Base-by-base conservation (phyloP, 2,113 vertebrate species). In the Lamprologus sp. region DNA sequence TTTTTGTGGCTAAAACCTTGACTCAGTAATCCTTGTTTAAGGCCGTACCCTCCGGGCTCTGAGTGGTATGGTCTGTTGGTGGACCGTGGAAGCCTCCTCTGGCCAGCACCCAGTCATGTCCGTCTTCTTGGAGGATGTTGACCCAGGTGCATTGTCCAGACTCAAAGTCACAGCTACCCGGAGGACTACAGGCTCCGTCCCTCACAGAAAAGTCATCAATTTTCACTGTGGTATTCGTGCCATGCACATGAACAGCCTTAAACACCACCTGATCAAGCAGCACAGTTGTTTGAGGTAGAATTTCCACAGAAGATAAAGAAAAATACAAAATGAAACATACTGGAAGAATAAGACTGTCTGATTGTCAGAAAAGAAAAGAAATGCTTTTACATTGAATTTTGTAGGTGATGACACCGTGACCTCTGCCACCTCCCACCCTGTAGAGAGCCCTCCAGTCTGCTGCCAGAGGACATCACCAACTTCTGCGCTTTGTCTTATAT, bases 161-260 rank as follows among this genome's bases (percentile, higher is more conserved):
- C 87, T 96, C 96, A 93, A 97, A 97, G 92, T 96, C 96, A 91
- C 96, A 97, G 90, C 89, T 95, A 63, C 91, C 96, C 19, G 83
- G 53, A 40, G 92, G 89, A 85, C 51, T 45, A 82, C 96, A 97
- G 14, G 92, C 90, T 53, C 94, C 93, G 1, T 37, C 77, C 21
- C 77, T 94, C 79, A 95, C 9, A 37, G 95, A 96, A 58, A 96
- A 83, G 60, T 97, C 96, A 87, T 97, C 96, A 11, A 96, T 84
- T 65, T 93, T 91, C 47, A 94, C 92, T 5, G 91, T 55, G 26
- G 89, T 85, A n/a, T 53, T 88, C 1, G 54, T 26, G 40, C 45
- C 91, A 11, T 91, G 63, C 15, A 81, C 80, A 31, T 93, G 86
- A 42, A 21, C 5, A 2, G 92, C 92, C 51, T 47, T 91, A 84